These are phyloP conservation scores for Microcebus ravelobensis DNA, from an alignment of 2,113 vertebrate species.

Conservation along the genomic window DNA sequence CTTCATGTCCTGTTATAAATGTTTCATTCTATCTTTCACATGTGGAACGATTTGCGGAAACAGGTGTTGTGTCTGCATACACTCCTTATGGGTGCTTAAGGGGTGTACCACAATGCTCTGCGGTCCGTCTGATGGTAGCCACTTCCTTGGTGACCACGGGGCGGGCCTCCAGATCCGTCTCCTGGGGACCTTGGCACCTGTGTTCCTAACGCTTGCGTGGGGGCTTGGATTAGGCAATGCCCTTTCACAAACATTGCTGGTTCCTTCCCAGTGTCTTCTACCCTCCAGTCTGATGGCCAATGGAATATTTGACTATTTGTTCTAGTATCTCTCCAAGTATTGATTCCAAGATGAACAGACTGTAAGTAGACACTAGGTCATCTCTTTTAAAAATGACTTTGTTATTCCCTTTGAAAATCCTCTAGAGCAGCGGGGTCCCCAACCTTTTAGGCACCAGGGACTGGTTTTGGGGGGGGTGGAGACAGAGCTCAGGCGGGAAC, in stretches of 20 bases:
- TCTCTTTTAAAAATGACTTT: background rate
- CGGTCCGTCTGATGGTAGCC: accelerated
- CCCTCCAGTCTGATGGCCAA: background rate
- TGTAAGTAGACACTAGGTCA: background rate
- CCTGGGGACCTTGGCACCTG: background rate
- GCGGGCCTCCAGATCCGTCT: background rate
- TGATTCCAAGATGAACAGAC: background rate
- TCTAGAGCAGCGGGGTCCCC: no score
- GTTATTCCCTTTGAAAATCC: no score
- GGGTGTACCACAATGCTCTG: no score
- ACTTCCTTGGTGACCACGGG: accelerated
- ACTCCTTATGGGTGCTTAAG: background rate
- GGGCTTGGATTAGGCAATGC: no score
- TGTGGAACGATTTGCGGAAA: background rate
- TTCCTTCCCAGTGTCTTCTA: background rate
- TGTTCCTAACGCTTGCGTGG: background rate
- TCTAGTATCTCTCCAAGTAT: background rate
- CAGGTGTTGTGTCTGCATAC: background rate
- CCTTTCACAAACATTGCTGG: background rate
- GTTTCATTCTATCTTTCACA: background rate
- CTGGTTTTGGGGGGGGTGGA: no score
- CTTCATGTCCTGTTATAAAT: background rate
- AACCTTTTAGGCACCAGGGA: no score
- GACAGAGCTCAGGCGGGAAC: no score
- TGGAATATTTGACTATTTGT: background rate